Base-by-base conservation (phyloP, 2,113 vertebrate genomes). In the Urocitellus parryii region DNA sequence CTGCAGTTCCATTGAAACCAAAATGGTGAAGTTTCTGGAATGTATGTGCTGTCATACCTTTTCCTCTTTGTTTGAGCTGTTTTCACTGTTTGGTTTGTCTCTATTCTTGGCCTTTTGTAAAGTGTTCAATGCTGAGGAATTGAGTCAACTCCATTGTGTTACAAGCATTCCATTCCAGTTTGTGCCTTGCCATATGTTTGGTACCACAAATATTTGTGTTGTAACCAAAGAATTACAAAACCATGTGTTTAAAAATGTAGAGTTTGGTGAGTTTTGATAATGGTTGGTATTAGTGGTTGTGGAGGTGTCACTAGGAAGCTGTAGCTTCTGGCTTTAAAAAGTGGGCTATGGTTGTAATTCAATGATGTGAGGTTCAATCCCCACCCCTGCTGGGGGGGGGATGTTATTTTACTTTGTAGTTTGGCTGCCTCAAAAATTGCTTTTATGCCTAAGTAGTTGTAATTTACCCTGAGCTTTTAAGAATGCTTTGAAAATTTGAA, bases 391-490 rank as follows among this genome's bases (percentile, higher is more conserved):
- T 11, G 48, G 48, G 48, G 1, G 48, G 48, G 48, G 48, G 48
- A 11, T 48, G n/a, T 63, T 95, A 27, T 51, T 61, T 96, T 92
- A 73, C 67, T 90, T 96, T 89, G n/a, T 90, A 70, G 56, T 88
- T 45, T 82, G 42, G 29, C 74, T 91, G 6, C 74, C 58, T 96
- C 42, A 88, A 86, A 96, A 65, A 86, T 73, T 85, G n/a, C 29
- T 89, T 87, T 76, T 53, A 93, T 73, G 10, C 18, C 48, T 96
- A 96, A 83, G 76, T 94, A 84, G 81, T 89, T 94, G 56, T 83
- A 51, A 78, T 92, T 96, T 95, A 77, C 67, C 45, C 95, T 90
- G 77, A 95, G 72, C n/a, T 90, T 95, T 95, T 94, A 88, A 70
- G n/a, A 37, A 37, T 87, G 39, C 48, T 96, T 96, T 96, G 34